A percentile compares a stretch with the other conserved stretches of the same genome.
Evolutionary conservation across 30 jellyfish, hydroid and myxozoan genomes (phyloP).

Genomic region (Rhopilema esculentum): DNA sequence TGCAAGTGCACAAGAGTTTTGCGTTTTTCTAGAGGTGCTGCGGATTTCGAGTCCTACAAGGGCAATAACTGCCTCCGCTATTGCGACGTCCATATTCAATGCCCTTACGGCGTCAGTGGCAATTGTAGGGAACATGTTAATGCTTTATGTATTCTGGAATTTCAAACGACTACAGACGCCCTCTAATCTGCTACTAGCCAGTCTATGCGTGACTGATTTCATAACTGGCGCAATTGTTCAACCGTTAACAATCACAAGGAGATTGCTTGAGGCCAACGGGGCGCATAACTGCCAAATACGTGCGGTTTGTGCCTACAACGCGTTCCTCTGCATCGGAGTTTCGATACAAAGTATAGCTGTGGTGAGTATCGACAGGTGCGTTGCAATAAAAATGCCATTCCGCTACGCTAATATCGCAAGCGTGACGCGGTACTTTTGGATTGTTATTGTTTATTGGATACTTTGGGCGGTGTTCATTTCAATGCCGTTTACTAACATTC

Average conservation of each 20-base stretch:
- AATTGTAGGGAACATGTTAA: conserved; percentile 48
- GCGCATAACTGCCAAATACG: conserved; percentile 63
- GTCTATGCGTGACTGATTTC: conserved; percentile 61
- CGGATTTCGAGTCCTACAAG: conserved; percentile 30
- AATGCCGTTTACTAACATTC: conserved; percentile 49
- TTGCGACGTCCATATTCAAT: conserved; percentile 47
- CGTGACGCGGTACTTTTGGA: conserved; percentile 20
- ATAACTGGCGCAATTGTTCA: conserved; percentile 63
- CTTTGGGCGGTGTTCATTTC: conserved; percentile 29
- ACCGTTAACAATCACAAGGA: conserved; percentile 62
- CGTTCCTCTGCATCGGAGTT: conserved; percentile 58
- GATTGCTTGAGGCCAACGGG: conserved; percentile 64
- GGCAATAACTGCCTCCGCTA: conserved; percentile 55
- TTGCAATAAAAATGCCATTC: conserved; percentile 67
- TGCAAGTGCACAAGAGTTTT: conserved; percentile 15
- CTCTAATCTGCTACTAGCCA: conserved; percentile 58
- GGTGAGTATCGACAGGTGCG: conserved; percentile 67
- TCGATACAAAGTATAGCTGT: conserved; percentile 68
- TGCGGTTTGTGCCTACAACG: conserved; percentile 72
- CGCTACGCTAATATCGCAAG: conserved; percentile 57
- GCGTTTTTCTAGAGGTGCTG: conserved; percentile 38
- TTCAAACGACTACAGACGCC: conserved; percentile 70
- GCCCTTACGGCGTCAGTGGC: conserved; percentile 53
- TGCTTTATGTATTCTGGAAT: conserved; percentile 58
- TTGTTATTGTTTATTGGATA: conserved; percentile 43